Base-by-base conservation (phyloP, 2,888 invertebrate species). In the Apodemia zela region DNA sequence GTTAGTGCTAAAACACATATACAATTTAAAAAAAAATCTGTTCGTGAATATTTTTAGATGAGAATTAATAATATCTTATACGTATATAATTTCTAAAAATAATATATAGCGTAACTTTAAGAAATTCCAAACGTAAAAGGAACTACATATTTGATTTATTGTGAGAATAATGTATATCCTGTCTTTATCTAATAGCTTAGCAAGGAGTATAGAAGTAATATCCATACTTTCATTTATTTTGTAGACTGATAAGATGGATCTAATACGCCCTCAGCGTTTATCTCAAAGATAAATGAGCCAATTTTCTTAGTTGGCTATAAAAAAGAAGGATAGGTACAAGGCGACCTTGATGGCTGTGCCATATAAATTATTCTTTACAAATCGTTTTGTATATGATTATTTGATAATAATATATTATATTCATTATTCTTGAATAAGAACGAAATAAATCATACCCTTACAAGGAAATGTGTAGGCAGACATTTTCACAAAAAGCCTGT, bases 291-390 rank as follows among this genome's bases (percentile, higher is more conserved):
- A 91, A 90, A 91, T 90, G 91, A 89, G 87, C 88, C 91, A 91
- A 91, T 91, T 91, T 91, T 91, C 91, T 91, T 90, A 88, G 90
- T 88, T 87, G 89, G 86, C 89, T 82, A 90, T 91, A 91, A 91
- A 90, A 69, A 90, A 51, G 51, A 51, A 89, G 88, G 88, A 85
- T 87, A 84, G 85, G 85, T 86, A 84, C 80, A 51, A 51, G 11
- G 21, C 38, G 85, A 79, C 82, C 83, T 85, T 80, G 74, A 75
- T 77, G 80, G 79, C 78, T 79, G 78, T 65, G 67, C 67, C 67
- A 67, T 65, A 57, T 62, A 58, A 58, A 51, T 18, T 18, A 51
- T 21, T 51, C 38, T 47, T 17, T 51, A 51, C 51, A 51, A 51
- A 51, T 51, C 51, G 51, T 51, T 51, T 13, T 11, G 1, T 10